phyloP scores from a whole-genome alignment of 2,113 vertebrate species.

The Caloenas nicobarica region DNA sequence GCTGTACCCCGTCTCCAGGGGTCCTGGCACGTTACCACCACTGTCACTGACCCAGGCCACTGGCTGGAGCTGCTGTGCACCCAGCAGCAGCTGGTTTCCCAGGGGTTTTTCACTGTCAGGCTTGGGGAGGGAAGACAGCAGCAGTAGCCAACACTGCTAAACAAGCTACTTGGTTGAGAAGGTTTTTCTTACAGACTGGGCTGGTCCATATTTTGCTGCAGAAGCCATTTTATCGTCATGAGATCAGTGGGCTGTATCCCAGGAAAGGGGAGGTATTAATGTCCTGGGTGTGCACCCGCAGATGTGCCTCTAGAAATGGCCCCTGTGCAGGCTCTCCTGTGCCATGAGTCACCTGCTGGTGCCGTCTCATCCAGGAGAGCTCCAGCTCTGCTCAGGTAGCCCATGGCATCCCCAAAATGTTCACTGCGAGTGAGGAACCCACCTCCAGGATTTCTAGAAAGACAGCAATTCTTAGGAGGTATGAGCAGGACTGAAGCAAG shows the following conservation, averaged over 20 bases:
- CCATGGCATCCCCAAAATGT: background rate
- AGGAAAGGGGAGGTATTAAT: background rate
- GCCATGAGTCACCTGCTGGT: background rate
- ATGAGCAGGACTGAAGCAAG: background rate
- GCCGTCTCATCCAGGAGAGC: background rate
- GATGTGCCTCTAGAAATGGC: background rate
- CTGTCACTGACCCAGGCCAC: fast-evolving
- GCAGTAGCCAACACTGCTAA: background rate
- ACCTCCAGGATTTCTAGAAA: background rate
- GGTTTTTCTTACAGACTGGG: background rate
- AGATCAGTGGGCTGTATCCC: background rate
- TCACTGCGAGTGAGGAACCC: background rate
- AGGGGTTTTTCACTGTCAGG: background rate
- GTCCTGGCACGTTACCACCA: fast-evolving
- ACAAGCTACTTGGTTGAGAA: background rate
- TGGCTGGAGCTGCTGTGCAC: background rate
- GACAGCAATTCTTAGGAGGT: background rate
- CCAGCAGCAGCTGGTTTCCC: background rate
- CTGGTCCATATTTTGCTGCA: background rate
- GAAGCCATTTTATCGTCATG: background rate
- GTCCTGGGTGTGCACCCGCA: background rate
- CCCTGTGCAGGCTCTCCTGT: background rate
- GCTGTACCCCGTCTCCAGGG: background rate
- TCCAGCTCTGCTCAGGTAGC: background rate
- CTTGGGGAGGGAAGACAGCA: background rate